phyloP scores from a whole-genome alignment of 2,888 invertebrate species.

The Microctonus hyperodae region DNA sequence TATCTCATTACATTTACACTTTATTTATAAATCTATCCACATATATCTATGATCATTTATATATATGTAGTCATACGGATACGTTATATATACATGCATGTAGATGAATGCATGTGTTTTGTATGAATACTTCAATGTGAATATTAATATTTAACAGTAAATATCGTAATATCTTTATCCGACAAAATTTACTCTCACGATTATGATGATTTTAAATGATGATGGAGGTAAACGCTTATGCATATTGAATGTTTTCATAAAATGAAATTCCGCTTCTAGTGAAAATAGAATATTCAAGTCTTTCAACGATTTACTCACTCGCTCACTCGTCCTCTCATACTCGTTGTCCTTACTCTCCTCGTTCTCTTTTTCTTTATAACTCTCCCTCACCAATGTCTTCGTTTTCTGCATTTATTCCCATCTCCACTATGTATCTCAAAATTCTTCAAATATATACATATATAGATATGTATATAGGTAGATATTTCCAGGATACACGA shows the following conservation, averaged over 20 bases:
- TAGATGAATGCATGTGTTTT: no score
- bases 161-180: background rate
- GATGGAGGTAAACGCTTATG: background rate
- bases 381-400: background rate
- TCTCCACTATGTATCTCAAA: background rate
- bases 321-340: background rate
- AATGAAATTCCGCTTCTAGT: conserved; percentile 18
- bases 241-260: background rate
- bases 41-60: no score
- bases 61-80: no score
- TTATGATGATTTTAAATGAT: conserved; percentile 12
- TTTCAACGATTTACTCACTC: background rate
- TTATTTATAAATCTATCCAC: no score
- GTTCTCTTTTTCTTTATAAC: no score
- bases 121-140: background rate
- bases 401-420: background rate
- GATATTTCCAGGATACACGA: background rate
- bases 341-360: background rate
- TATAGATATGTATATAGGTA: no score
- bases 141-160: background rate
- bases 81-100: background rate
- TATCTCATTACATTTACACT: no score
- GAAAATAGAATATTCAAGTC: conserved; percentile 21
- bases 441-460: background rate
- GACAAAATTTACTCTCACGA: conserved; percentile 10